A percentile compares a stretch with the other conserved stretches of the same genome.
Conservation (phyloP, 2,888 invertebrate species). For the Drosophila emarginata region DNA sequence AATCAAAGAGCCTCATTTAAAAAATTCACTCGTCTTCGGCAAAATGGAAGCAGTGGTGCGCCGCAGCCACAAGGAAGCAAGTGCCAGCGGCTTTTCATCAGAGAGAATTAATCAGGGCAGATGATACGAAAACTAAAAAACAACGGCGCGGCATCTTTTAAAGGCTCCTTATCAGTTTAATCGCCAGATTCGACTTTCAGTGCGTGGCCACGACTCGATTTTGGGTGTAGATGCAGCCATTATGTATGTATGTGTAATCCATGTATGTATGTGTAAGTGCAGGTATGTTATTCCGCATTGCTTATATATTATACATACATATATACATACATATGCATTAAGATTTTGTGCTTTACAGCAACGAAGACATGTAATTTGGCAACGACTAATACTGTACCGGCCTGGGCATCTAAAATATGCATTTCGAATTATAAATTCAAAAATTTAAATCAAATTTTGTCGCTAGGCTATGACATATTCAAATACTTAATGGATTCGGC, state of each 20-base stretch:
- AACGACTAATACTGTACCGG: neutral
- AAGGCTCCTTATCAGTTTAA: conserved; percentile 65
- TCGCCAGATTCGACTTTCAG: conserved; percentile 47
- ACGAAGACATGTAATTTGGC: neutral
- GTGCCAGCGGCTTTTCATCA: conserved; percentile 67
- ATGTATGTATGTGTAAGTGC: neutral
- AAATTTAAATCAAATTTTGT: conserved; percentile 69
- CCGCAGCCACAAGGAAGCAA: conserved; percentile 3
- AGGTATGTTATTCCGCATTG: neutral
- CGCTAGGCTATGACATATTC: conserved; percentile 48
- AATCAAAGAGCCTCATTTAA: conserved; percentile 55
- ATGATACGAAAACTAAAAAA: conserved; percentile 74
- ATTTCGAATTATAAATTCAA: conserved; percentile 67
- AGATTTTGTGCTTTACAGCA: neutral
- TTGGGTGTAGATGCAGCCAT: conserved; percentile 16
- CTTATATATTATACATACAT: neutral
- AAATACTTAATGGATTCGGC: conserved; percentile 68
- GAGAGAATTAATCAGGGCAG: conserved; percentile 73
- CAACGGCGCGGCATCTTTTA: conserved; percentile 69
- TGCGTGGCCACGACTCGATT: conserved; percentile 59
- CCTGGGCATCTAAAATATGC: conserved; percentile 63
- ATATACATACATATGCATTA: neutral
- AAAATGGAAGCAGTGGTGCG: conserved; percentile 12
- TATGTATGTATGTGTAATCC: conserved; percentile 11
- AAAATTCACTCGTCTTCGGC: conserved; percentile 14